Percentiles rank a stretch among this genome's conserved stretches.
These are phyloP conservation scores for Protophormia terraenovae DNA, from an alignment of 2,888 invertebrate species.

Conservation along the genomic window DNA sequence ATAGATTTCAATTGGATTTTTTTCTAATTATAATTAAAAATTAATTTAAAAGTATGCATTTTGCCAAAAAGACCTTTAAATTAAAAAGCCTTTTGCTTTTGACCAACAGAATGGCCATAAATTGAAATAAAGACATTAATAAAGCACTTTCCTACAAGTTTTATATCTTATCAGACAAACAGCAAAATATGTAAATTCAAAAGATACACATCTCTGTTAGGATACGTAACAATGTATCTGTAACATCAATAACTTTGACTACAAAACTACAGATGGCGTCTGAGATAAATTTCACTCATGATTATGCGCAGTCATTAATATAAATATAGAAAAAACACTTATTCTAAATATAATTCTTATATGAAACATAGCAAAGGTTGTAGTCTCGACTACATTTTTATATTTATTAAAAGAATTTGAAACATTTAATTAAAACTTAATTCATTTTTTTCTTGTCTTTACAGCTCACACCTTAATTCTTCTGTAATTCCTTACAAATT, in stretches of 20 bases:
- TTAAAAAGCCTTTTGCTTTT: no score
- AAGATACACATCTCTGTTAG: constrained; percentile 48
- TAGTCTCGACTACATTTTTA: constrained; percentile 21
- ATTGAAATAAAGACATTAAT: not conserved
- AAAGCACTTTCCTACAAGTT: not conserved
- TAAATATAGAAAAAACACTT: constrained; percentile 2
- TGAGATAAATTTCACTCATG: constrained; percentile 14
- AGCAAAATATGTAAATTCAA: not conserved
- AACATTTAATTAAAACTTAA: not conserved
- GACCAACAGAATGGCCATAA: not conserved
- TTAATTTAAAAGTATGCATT: no score
- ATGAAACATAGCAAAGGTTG: constrained; percentile 55
- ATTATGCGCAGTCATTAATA: constrained; percentile 47
- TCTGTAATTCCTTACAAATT: constrained; percentile 3
- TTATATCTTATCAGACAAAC: not conserved
- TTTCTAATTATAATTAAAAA: no score
- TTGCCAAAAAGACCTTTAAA: no score
- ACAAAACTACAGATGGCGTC: constrained; percentile 69
- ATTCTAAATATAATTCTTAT: constrained; percentile 30
- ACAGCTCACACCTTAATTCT: constrained; percentile 27
- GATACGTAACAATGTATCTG: not conserved
- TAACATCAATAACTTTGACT: constrained; percentile 27
- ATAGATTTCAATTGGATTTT: no score
- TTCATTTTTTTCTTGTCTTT: constrained; percentile 26
- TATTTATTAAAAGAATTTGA: not conserved